Evolutionary conservation across 92 coral and sea anemone genomes (phyloP).

Genomic region (Epizoanthus ramosus): DNA sequence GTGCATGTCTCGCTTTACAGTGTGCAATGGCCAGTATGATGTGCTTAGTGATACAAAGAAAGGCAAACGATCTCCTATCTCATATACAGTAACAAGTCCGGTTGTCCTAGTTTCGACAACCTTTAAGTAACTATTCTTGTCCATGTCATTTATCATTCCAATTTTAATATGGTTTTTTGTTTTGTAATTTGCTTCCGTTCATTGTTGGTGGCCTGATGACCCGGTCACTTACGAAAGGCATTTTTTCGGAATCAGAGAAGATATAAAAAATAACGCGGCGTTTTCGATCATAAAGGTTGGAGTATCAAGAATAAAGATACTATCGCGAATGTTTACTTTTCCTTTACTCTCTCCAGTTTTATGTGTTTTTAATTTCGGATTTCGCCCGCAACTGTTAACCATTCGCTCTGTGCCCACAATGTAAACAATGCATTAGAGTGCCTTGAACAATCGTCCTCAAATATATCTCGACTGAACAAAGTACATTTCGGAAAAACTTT

Average conservation of each 20-base stretch:
- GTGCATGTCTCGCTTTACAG: background rate
- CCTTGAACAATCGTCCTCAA: background rate
- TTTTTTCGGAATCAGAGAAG: too few species aligned
- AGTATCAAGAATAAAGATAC: background rate
- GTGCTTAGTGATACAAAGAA: constrained; percentile 13
- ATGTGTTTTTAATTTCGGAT: constrained; percentile 18
- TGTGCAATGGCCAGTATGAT: background rate
- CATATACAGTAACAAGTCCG: background rate
- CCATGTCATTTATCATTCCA: constrained; percentile 2
- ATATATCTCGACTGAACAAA: background rate
- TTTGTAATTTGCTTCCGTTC: constrained; percentile 6
- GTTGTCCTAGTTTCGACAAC: background rate
- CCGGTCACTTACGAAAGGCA: background rate
- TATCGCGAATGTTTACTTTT: background rate
- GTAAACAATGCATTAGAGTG: constrained; percentile 10
- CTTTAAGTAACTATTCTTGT: background rate
- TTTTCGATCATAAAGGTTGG: background rate
- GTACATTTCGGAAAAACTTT: background rate
- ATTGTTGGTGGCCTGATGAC: constrained; percentile 23
- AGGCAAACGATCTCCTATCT: background rate
- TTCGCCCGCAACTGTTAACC: constrained; percentile 23
- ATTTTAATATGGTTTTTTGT: constrained; percentile 15
- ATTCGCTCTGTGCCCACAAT: constrained; percentile 14
- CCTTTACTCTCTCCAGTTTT: background rate
- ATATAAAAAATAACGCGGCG: background rate